Conservation (phyloP, 2,888 invertebrate species). For the Ectemnius cavifrons region DNA sequence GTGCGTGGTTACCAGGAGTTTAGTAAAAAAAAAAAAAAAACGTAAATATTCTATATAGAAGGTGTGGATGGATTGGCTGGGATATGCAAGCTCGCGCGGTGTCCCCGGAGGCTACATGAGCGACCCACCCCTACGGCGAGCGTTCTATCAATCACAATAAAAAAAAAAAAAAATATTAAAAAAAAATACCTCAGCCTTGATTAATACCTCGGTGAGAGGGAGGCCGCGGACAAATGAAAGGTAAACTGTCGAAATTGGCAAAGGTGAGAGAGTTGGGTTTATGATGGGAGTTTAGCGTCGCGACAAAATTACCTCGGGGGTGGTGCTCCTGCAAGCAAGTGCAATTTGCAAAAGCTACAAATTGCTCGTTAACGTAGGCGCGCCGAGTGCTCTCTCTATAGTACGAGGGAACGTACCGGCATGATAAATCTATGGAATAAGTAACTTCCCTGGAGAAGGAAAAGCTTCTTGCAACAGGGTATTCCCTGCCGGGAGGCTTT, state of each 20-base stretch:
- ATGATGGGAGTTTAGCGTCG: no score
- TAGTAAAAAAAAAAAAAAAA: background rate
- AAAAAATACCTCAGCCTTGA: no score
- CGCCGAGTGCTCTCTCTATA: background rate
- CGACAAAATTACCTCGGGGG: no score
- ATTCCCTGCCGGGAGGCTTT: background rate
- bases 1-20: background rate
- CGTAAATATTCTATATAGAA: background rate
- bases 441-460: slow-evolving; percentile 9
- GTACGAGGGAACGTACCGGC: background rate
- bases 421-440: slow-evolving; percentile 14
- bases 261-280: no score
- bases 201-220: no score
- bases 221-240: no score
- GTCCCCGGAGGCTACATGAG: background rate
- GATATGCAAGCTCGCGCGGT: background rate
- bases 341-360: slow-evolving; percentile 7
- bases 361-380: background rate
- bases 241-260: no score
- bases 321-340: background rate
- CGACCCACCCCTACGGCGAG: no score
- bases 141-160: no score
- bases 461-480: slow-evolving; percentile 3
- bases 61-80: background rate
- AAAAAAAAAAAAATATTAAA: no score